Conservation (phyloP, 2,888 invertebrate species). For the Cephonodes hylas region DNA sequence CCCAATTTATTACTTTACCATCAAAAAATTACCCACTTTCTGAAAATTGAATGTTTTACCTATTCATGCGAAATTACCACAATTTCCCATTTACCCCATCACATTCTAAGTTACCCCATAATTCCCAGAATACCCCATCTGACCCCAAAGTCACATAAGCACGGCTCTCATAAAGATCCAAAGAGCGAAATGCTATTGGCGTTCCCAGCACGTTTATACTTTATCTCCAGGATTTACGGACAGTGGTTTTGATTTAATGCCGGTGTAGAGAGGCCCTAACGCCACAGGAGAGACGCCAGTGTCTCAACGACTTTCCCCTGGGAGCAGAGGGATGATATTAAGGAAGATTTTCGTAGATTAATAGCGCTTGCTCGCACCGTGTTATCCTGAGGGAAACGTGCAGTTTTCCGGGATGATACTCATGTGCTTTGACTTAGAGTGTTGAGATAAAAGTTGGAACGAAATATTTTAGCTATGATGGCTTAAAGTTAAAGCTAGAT, state of each 20-base stretch:
- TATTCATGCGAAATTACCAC: too few species aligned
- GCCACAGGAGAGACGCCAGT: not conserved
- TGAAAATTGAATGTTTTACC: too few species aligned
- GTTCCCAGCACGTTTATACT: slow-evolving; percentile 52
- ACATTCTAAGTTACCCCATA: too few species aligned
- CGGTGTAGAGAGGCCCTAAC: slow-evolving; percentile 40
- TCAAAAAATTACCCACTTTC: too few species aligned
- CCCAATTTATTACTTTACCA: too few species aligned
- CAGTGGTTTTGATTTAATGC: slow-evolving; percentile 45
- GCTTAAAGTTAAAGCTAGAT: too few species aligned
- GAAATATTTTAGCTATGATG: too few species aligned
- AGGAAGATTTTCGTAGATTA: not conserved
- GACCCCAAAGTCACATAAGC: not conserved
- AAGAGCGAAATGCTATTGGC: slow-evolving; percentile 39
- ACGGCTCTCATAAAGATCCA: slow-evolving; percentile 5
- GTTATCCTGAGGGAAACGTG: not conserved
- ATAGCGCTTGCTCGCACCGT: not conserved
- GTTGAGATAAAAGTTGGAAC: not conserved
- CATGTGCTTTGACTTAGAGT: not conserved
- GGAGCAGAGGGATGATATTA: not conserved
- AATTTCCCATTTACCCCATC: too few species aligned
- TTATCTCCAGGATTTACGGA: slow-evolving; percentile 56
- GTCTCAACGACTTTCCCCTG: not conserved
- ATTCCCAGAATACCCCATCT: not conserved
- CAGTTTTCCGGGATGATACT: not conserved